Base-by-base conservation (phyloP, 1,140 invertebrate genomes). In the Panagrolaimus sp. region DNA sequence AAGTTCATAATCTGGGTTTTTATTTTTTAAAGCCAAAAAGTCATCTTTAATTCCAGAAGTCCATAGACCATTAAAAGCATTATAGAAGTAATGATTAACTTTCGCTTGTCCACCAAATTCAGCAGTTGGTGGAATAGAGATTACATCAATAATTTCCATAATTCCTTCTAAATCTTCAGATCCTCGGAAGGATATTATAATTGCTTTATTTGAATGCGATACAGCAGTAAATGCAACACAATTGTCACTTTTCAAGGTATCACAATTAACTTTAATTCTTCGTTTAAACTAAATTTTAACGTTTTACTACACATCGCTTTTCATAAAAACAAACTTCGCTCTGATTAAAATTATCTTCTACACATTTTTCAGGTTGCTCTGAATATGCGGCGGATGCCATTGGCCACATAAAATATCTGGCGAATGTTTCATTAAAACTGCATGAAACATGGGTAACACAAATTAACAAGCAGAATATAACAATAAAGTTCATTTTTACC, bases 161-260 rank as follows among this genome's bases (percentile, higher is more conserved):
- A 76, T 42, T 5, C 79, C 62, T 63, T 78, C 71, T 9, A 76
- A 78, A n/a, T 74, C 73, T 42, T 78, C 47, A 14, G 76, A 76
- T 47, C 76, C 76, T 5, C 73, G 75, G 67, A 75, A 75, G 42
- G 69, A 51, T 8, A 77, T 38, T 3, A 77, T 72, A 57, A 77
- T 78, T 1, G 69, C 67, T 46, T 75, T 71, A 4, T 78, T 57
- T 31, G 14, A 27, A 16, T 67, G 69, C 7, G 66, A 64, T n/a
- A 75, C 67, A 9, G 76, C 75, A n/a, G 69, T 75, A 57, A 68
- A 78, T 68, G 70, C 76, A 45, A 70, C 66, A 66, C 76, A 78
- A 11, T 47, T 62, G 44, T 78, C 73, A 31, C 62, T 27, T 16
- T 57, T 74, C 4, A 23, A 67, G 14, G 43, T 67, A n/a, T 53